Evolutionary conservation across 2,113 vertebrate genomes (phyloP).

Genomic region (Xenopus borealis): DNA sequence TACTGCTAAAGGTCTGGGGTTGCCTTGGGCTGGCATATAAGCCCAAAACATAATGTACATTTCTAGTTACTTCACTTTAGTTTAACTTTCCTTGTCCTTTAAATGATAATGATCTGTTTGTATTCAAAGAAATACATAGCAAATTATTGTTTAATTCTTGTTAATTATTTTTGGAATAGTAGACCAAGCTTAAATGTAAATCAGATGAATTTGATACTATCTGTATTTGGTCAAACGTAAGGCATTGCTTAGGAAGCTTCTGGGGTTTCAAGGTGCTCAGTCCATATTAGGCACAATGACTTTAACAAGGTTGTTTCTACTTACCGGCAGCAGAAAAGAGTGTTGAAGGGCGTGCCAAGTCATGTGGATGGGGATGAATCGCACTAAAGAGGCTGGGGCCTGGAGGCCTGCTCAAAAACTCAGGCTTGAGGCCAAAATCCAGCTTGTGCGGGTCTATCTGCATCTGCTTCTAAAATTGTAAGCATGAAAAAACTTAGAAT

Average conservation of each 20-base stretch:
- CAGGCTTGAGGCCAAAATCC: constrained; percentile 94
- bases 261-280: background rate
- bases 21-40: no score
- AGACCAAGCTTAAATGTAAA: no score
- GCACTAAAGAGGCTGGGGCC: constrained; percentile 91
- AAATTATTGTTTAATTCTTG: no score
- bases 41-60: no score
- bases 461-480: constrained; percentile 89
- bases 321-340: constrained; percentile 92
- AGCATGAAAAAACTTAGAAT: constrained; percentile 12
- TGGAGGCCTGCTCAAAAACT: constrained; percentile 90
- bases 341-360: constrained; percentile 89
- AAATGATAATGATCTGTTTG: no score
- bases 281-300: background rate
- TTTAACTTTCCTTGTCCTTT: no score
- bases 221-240: no score
- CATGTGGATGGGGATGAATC: constrained; percentile 86
- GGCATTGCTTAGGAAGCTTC: background rate
- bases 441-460: constrained; percentile 97
- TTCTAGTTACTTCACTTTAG: no score
- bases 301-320: constrained; percentile 47
- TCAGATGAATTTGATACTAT: no score
- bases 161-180: no score
- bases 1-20: no score
- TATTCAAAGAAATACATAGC: no score